Percentiles rank a stretch among this genome's conserved stretches.
phyloP scores from a whole-genome alignment of 2,797 vertebrate species.

The Bradypodion ventrale region DNA sequence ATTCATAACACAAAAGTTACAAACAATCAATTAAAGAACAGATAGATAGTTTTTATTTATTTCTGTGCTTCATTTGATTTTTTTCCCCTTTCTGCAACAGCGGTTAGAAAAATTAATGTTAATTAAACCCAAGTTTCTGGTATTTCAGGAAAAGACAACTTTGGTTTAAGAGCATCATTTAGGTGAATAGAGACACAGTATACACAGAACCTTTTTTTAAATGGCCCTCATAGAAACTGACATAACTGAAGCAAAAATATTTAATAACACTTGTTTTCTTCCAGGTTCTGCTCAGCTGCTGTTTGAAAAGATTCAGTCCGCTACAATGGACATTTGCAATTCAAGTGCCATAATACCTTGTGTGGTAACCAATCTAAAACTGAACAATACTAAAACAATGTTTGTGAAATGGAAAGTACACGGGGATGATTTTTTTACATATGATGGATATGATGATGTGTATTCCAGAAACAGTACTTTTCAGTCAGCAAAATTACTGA shows the following conservation, averaged over 20 bases:
- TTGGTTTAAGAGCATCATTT: not conserved
- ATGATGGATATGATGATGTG: not conserved
- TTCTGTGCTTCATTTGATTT: not conserved
- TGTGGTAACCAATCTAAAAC: constrained; percentile 59
- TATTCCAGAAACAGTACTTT: accelerated
- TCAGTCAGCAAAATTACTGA: constrained; percentile 52
- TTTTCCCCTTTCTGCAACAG: not conserved
- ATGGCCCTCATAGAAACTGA: not conserved
- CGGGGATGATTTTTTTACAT: constrained; percentile 59
- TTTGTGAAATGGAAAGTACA: constrained; percentile 68
- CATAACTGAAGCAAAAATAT: not conserved
- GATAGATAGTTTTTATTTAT: not conserved
- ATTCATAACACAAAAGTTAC: not conserved
- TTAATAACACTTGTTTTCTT: constrained; percentile 51
- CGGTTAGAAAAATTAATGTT: not conserved
- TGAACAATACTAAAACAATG: constrained; percentile 12
- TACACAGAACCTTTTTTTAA: not conserved
- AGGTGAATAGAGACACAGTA: not conserved
- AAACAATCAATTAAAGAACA: not conserved
- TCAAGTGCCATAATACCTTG: constrained; percentile 71
- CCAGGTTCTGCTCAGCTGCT: constrained; percentile 74
- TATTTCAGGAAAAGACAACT: not conserved
- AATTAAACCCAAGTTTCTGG: not conserved
- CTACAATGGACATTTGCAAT: constrained; percentile 66
- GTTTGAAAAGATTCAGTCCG: constrained; percentile 24